Evolutionary conservation across 2,888 invertebrate genomes (phyloP).

Genomic region (Clusia tigrina): DNA sequence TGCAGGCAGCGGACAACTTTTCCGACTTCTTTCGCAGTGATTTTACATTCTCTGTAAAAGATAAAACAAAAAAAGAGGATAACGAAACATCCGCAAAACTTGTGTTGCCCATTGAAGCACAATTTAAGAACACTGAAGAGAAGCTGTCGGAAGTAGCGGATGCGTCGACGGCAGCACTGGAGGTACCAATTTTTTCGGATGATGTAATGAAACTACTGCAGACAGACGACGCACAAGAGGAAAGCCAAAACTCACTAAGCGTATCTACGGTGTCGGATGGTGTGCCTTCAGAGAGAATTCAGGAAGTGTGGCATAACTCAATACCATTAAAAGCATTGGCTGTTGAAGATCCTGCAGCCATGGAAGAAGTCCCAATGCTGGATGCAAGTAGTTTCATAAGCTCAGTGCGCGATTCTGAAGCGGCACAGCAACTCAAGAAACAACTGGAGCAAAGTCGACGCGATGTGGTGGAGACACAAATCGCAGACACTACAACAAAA

Average conservation of each 20-base stretch:
- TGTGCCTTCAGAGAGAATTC: too few species aligned
- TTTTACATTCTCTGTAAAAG: slow-evolving; percentile 44
- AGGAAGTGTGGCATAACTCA: slow-evolving; percentile 34
- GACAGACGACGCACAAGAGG: slow-evolving; percentile 16
- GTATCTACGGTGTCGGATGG: too few species aligned
- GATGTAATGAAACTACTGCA: slow-evolving; percentile 42
- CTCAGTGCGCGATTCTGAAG: slow-evolving; percentile 34
- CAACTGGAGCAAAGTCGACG: slow-evolving; percentile 41
- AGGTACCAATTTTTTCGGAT: slow-evolving; percentile 51
- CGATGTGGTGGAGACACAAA: slow-evolving; percentile 23
- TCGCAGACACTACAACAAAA: neutral
- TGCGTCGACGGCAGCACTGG: slow-evolving; percentile 38
- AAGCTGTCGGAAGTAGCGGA: slow-evolving; percentile 13
- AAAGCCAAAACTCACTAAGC: neutral
- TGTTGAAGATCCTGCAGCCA: neutral
- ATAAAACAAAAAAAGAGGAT: neutral
- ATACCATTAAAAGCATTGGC: slow-evolving; percentile 13
- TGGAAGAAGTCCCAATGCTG: slow-evolving; percentile 37
- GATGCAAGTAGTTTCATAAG: slow-evolving; percentile 57
- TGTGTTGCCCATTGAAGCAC: slow-evolving; percentile 46
- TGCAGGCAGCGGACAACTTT: slow-evolving; percentile 37
- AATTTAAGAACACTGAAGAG: slow-evolving; percentile 28
- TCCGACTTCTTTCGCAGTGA: slow-evolving; percentile 57
- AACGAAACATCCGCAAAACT: slow-evolving; percentile 35
- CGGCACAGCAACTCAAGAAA: slow-evolving; percentile 37